Evolutionary conservation across 2,113 vertebrate species (phyloP), one percentile per base, ranked within the genome.

Genomic region (Podilymbus podiceps): DNA sequence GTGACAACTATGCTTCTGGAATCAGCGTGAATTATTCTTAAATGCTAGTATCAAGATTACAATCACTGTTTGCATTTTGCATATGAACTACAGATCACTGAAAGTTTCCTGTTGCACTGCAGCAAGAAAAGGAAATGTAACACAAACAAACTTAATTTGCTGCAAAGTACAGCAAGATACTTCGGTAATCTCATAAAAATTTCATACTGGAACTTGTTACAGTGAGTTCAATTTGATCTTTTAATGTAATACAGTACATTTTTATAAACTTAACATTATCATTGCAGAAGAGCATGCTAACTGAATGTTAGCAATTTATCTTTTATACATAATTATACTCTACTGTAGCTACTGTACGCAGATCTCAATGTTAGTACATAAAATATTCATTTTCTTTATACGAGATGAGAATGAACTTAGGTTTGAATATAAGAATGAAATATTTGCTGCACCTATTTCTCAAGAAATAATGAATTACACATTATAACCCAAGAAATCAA

Each of bases 221-320:
- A 97, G 75, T 77, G 97, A 97, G 94, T 93, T 97, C 87, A 97
- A 88, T 91, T 97, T 97, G 95, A 96, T 96, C 92, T 96, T 97
- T 97, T 97, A 96, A 97, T 94, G 95, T 97, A 95, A 96, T 96
- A 98, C 96, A 98, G 92, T 94, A 98, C 96, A 97, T 95, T 95
- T 93, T 97, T 96, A 98, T 97, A 97, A 97, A 97, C 79, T 93
- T 94, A 97, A 97, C 96, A 96, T 95, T 89, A 96, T 94, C 95
- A 97, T 95, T 96, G 93, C 87, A 96, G 97, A 97, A 95, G 95
- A 97, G 62, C 90, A 80, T 95, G 97, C 98, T 98, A 98, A 98
- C 96, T 96, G 85, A 94, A 40, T 82, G 93, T 98, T 96, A 98
- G 97, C 97, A 95, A 93, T 95, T 95, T 88, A 93, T 95, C 77